Evolutionary conservation across 1,140 invertebrate genomes (phyloP).

Genomic region (Saxidomus purpurata): DNA sequence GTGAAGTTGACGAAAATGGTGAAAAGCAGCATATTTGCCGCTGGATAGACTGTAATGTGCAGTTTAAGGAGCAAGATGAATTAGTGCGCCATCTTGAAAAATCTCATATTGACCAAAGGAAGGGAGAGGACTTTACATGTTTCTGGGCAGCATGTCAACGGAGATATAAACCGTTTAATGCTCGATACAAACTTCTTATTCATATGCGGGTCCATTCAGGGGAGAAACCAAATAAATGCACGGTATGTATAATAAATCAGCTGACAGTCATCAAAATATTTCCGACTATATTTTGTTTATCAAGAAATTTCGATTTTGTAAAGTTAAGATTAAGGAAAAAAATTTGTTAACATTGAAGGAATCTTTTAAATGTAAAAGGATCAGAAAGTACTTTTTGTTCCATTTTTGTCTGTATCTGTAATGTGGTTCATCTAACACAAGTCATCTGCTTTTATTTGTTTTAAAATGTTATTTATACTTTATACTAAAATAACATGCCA

Average conservation of each 20-base stretch:
- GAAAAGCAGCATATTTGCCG: slow-evolving; percentile 88
- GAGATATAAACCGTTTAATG: slow-evolving; percentile 96
- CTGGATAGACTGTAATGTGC: slow-evolving; percentile 94
- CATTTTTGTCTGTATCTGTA: too few species aligned
- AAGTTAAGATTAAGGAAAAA: too few species aligned
- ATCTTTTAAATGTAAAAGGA: too few species aligned
- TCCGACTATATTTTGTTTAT: too few species aligned
- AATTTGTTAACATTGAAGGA: too few species aligned
- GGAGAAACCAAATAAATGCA: slow-evolving; percentile 98
- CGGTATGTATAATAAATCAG: slow-evolving; percentile 90
- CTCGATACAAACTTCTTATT: slow-evolving; percentile 97
- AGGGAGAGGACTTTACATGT: slow-evolving; percentile 96
- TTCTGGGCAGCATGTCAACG: slow-evolving; percentile 96
- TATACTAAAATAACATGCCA: too few species aligned
- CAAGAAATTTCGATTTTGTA: too few species aligned
- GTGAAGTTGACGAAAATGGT: slow-evolving; percentile 79
- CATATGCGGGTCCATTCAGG: slow-evolving; percentile 98
- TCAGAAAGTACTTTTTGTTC: too few species aligned
- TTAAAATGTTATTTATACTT: too few species aligned
- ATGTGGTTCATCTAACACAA: too few species aligned
- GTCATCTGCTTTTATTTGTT: too few species aligned
- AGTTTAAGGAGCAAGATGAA: slow-evolving; percentile 92
- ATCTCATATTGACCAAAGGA: slow-evolving; percentile 94
- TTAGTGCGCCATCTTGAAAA: slow-evolving; percentile 97
- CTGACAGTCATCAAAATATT: too few species aligned